A percentile compares a stretch with the other conserved stretches of the same genome.
phyloP scores from a whole-genome alignment of 1,140 invertebrate genomes.

The Leptestheria dahalacensis region DNA sequence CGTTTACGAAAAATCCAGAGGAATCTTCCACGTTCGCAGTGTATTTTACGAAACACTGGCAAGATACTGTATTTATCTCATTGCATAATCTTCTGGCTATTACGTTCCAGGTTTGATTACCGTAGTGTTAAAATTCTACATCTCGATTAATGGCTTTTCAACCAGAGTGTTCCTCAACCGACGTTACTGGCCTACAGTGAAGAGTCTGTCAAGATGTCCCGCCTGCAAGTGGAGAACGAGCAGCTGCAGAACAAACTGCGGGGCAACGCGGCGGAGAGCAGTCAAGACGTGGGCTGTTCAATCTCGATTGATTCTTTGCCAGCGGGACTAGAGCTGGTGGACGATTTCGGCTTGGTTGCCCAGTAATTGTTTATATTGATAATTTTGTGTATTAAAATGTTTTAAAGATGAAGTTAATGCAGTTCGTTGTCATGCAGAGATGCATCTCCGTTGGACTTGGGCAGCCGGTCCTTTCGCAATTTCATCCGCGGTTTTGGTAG shows the following conservation, averaged over 20 bases:
- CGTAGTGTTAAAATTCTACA: background rate
- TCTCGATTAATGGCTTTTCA: conserved; percentile 8
- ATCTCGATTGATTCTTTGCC: background rate
- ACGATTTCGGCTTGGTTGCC: conserved; percentile 10
- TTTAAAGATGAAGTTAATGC: background rate
- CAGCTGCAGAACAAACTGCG: conserved; percentile 41
- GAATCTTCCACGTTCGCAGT: conserved; percentile 72
- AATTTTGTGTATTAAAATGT: no score
- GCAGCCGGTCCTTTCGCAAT: background rate
- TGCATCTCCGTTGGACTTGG: background rate
- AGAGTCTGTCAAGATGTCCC: conserved; percentile 58
- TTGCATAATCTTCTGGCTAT: conserved; percentile 86
- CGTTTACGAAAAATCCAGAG: conserved; percentile 79
- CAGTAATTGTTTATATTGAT: conserved; percentile 6
- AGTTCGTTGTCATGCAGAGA: no score
- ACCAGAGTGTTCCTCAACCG: conserved; percentile 61
- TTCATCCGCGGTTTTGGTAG: background rate
- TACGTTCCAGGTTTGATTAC: conserved; percentile 50
- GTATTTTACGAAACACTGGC: conserved; percentile 86
- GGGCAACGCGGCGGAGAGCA: conserved; percentile 21
- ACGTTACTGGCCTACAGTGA: conserved; percentile 69
- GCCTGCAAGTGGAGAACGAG: conserved; percentile 70
- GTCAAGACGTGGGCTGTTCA: background rate
- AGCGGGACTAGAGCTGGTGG: conserved; percentile 9
- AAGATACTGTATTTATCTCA: conserved; percentile 83